Evolutionary conservation across 2,113 vertebrate species (phyloP).

Genomic region (Tupaia chinensis): DNA sequence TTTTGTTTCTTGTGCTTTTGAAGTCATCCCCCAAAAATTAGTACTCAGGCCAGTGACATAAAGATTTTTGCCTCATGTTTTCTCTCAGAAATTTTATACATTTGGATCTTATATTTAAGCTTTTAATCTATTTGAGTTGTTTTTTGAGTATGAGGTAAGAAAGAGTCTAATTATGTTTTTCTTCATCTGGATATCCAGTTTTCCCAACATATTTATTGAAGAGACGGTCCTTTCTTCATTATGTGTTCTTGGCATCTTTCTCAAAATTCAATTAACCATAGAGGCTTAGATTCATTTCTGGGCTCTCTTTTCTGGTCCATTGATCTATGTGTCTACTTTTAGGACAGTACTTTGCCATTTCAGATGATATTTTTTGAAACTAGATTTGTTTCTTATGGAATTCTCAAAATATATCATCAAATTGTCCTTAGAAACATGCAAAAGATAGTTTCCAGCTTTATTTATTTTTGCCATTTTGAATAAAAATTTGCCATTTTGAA

Average conservation of each 20-base stretch:
- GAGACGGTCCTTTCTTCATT: neutral
- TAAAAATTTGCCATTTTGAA: neutral
- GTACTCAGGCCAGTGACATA: neutral
- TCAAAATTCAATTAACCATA: neutral
- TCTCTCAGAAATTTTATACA: neutral
- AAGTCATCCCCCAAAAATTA: neutral
- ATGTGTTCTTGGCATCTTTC: neutral
- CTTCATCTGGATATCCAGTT: too few species aligned
- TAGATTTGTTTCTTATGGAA: neutral
- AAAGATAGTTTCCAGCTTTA: neutral
- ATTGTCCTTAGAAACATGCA: neutral
- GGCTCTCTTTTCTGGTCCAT: neutral
- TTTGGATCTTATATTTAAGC: neutral
- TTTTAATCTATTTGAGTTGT: neutral
- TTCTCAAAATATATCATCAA: neutral
- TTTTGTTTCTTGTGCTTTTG: neutral
- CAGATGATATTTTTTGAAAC: neutral
- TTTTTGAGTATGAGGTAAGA: neutral
- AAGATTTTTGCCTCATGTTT: neutral
- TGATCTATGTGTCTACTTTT: neutral
- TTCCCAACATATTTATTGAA: neutral
- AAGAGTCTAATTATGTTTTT: neutral
- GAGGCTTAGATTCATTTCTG: neutral
- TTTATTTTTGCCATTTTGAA: neutral
- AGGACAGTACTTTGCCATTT: neutral